Base-by-base conservation (phyloP, 2,888 invertebrate genomes). In the Celastrina argiolus region DNA sequence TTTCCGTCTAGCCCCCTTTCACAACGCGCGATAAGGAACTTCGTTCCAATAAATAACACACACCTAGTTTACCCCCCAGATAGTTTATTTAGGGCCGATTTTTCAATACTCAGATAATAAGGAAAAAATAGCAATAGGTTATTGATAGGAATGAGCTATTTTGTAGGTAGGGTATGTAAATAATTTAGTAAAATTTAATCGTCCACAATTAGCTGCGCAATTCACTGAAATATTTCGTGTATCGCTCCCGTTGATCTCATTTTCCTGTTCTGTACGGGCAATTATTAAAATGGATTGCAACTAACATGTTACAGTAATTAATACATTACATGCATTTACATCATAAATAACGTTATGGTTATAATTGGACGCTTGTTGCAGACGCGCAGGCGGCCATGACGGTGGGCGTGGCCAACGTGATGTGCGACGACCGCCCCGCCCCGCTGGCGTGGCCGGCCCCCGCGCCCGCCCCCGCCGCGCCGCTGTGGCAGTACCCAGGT, bases 401-500 rank as follows among this genome's bases (percentile, higher is more conserved):
- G 87, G 92, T 93, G 87, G 94, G 93, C 90, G 93, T 91, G 81
- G 90, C 94, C 74, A 88, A 94, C 81, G 88, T 94, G 81, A 92
- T 94, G 74, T 94, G 94, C 88, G 92, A 93, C 79, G 93, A 94
- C 72, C 93, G 94, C 80, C 83, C 93, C 87, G 92, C 92, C 80
- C 92, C 90, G 63, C 85, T 89, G 82, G 93, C 92, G 87, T 92
- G 85, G 88, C 91, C 85, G 76, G 92, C 92, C 73, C 91, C 85
- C 78, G 91, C 86, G 78, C 87, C 85, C 77, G 88, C 94, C 75
- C 92, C 94, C 80, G 92, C 94, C 80, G 93, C 94, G 66, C 93
- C 96, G 67, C 92, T 96, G 81, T 96, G 96, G 96, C 96, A 96
- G 89, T 96, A 96, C 92, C 95, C 96, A 93, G 92, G 90, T 89